Base-by-base conservation (phyloP, 23 tunicate species). In the Botrylloides violaceus region DNA sequence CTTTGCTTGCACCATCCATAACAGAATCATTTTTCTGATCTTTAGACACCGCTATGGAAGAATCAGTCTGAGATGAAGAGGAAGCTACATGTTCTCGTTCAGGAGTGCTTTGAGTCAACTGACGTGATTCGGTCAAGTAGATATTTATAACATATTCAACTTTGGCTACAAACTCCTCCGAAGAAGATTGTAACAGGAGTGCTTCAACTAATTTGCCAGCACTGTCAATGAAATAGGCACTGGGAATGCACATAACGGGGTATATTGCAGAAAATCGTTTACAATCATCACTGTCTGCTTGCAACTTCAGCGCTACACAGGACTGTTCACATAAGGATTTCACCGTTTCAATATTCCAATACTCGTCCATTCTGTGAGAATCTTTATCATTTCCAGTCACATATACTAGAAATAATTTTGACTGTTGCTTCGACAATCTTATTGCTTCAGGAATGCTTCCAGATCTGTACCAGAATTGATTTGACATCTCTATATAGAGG, bases 211-310 rank as follows among this genome's bases (percentile, higher is more conserved):
- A 76, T 35, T 49, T 60, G 12, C 93, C 93, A 75, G 48, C 60
- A 29, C 30, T 66, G 9, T 77, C 94, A 39, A 85, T 79, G 18
- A 77, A 36, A 73, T 72, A 75, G 18, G 84, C 83, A 1, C 70
- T 32, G 15, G 94, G 94, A 21, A 79, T 33, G 7, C 66, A 21
- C 37, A 85, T 26, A 26, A 85, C 84, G 4, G 94, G 94, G 58
- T 85, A 43, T 7, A 43, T 43, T 9, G 53, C 53, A 43, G 53
- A 43, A 43, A 43, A 43, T 43, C 15, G 53, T 15, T 15, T 43
- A 43, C 53, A 43, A 9, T 15, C 53, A 7, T 43, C 53, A 15
- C 53, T 43, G 15, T 43, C 53, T 7, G 15, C 53, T 43, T 43
- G 9, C 53, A 43, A 15, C 53, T 43, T 43, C 15, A 43, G 9